Base-by-base conservation (phyloP, 1,140 invertebrate genomes). In the Ceratina calcarata region DNA sequence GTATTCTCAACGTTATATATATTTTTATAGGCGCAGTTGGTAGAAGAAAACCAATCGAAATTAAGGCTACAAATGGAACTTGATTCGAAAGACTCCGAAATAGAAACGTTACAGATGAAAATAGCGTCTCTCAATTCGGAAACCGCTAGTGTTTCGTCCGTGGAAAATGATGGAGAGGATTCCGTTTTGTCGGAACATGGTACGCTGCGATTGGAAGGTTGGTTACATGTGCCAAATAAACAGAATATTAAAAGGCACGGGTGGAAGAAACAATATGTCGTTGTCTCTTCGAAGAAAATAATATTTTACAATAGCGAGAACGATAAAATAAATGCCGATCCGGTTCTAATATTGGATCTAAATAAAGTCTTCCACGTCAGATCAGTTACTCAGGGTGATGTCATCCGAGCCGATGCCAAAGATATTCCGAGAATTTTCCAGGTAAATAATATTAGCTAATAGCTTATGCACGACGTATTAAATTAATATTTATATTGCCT, bases 351-450 rank as follows among this genome's bases (percentile, higher is more conserved):
- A 89, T 94, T 99, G 83, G 98, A 99, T 95, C 95, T 99, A 87
- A 98, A 98, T 92, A 99, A 99, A 96, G 96, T 99, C 88, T 99
- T 99, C 94, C 99, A 99, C 94, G 99, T 99, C 78, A 95, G 99
- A 86, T 97, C 98, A 78, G 99, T 99, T 68, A 99, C 98, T 72
- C 98, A 99, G 94, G 98, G 98, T 88, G 99, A 99, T 95, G 98
- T 99, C 81, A 99, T 99, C 91, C 95, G 98, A 91, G 99, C 98
- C 72, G 98, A 99, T 95, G 97, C 98, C 92, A 98, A 98, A 96
- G 98, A 99, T 95, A 99, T 99, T 93, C 99, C 99, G 88, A 96
- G 98, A 92, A 99, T 99, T 94, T 99, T 99, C 94, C 98, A 99
- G 94, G 96, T 96, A 92, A 86, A 53, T 61, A 49, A 53, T 57